Base-by-base conservation (phyloP, 2,113 vertebrate species). In the Clarias batrachus region DNA sequence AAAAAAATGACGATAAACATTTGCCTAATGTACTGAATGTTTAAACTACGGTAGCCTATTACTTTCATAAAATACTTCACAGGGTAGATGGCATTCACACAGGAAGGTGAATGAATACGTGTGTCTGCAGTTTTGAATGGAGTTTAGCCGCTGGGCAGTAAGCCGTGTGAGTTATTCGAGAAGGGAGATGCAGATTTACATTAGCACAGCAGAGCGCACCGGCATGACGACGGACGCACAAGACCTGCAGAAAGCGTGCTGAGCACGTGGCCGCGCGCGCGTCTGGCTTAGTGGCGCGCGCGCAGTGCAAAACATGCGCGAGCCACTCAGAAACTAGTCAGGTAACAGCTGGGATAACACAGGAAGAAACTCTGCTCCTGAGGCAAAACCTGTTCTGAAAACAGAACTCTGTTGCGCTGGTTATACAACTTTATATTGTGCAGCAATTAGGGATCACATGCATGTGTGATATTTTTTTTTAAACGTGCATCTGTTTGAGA, bases 221-320 rank as follows among this genome's bases (percentile, higher is more conserved):
- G 33, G 23, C 57, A 81, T 33, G 17, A 33, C 54, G 21, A 25
- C 59, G 33, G 59, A 63, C 8, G 59, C n/a, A 52, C 62, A 54
- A 82, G 23, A 48, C 60, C 62, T 19, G 62, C 25, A 54, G 62
- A 82, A 37, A 82, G 81, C 62, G 81, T 82, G 81, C 81, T 65
- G 37, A 82, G 81, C 81, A 66, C 81, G 81, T 82, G 81, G 81
- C 81, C 81, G 62, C 25, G 81, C 81, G 81, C 62, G 37, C 81
- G 62, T 13, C 81, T 82, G 62, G 37, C 60, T 63, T 82, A 23
- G 62, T 82, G 81, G 48, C 81, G 62, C 81, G 81, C 81, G 81
- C 81, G 59, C 60, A 66, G 62, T 52, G 37, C 62, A 3, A 82
- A 66, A 65, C 62, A 41, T 82, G 62, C 33, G 80, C 62, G 81